Conservation (phyloP, 64 coral and sea anemone species). For the Platygyra sinensis region DNA sequence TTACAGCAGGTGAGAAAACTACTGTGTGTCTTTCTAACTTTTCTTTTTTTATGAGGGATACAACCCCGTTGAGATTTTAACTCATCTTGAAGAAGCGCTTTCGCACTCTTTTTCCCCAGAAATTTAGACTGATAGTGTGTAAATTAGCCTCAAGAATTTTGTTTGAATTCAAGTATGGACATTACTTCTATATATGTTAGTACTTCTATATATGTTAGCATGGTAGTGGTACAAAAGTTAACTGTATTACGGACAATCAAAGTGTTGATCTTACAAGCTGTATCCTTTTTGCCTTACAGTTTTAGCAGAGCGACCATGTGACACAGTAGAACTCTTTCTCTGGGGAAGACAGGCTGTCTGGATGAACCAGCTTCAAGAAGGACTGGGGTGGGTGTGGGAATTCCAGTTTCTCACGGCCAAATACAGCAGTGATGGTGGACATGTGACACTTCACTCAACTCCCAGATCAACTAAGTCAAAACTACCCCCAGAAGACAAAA, state of each 20-base stretch:
- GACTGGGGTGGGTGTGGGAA: slow-evolving; percentile 72
- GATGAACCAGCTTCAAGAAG: slow-evolving; percentile 51
- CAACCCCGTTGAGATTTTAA: too few relatives aligned
- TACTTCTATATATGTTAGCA: too few relatives aligned
- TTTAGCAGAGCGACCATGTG: slow-evolving; percentile 45
- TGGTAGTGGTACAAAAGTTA: too few relatives aligned
- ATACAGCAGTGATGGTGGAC: background rate
- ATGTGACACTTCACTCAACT: slow-evolving; percentile 55
- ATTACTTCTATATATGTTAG: too few relatives aligned
- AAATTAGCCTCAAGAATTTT: too few relatives aligned
- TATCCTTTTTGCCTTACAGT: slow-evolving; percentile 34
- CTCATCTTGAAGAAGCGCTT: background rate
- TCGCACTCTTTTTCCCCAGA: too few relatives aligned
- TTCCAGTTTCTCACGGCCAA: slow-evolving; percentile 73
- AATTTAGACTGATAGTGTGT: too few relatives aligned
- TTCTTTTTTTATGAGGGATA: too few relatives aligned
- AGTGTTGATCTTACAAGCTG: background rate
- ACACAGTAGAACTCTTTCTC: slow-evolving; percentile 65
- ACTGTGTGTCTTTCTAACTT: background rate
- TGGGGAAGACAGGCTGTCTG: slow-evolving; percentile 83
- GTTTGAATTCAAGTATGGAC: too few relatives aligned
- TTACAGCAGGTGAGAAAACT: slow-evolving; percentile 54
- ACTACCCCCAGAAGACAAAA: slow-evolving; percentile 27
- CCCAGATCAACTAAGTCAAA: slow-evolving; percentile 74
- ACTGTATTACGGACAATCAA: too few relatives aligned